Percentiles rank a stretch among this genome's conserved stretches.
Conservation (phyloP, 2,797 vertebrate species). For the Hydrocynus forskahlii region DNA sequence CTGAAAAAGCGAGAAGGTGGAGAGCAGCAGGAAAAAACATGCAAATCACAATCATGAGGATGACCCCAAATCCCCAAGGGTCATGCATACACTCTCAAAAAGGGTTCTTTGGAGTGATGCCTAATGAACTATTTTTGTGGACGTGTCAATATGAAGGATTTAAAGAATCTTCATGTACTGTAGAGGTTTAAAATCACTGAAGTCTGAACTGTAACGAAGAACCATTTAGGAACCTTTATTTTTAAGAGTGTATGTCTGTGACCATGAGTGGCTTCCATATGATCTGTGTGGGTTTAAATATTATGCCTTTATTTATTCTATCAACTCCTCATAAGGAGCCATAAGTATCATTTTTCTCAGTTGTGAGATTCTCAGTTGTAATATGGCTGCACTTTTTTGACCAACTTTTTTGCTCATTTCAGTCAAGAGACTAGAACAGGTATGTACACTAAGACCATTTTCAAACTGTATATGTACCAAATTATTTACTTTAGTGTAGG, state of each 20-base stretch:
- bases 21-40: conserved; percentile 54
- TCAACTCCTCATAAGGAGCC: background rate
- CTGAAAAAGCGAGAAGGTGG: conserved; percentile 67
- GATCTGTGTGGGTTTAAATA: conserved; percentile 27
- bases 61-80: conserved; percentile 38
- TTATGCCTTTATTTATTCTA: conserved; percentile 32
- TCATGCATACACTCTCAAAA: background rate
- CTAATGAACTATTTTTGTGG: background rate
- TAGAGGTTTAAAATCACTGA: background rate
- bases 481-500: background rate
- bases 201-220: background rate
- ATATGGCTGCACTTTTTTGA: background rate
- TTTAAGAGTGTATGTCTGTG: background rate
- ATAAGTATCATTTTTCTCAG: background rate
- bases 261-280: conserved; percentile 26
- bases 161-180: background rate
- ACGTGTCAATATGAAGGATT: background rate
- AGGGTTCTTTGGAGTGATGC: background rate
- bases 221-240: background rate
- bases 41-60: conserved; percentile 31
- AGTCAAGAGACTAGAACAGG: too few relatives aligned
- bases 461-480: background rate
- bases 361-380: background rate
- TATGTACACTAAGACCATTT: background rate
- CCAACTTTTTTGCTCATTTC: too few relatives aligned